Evolutionary conservation across 2,888 invertebrate species (phyloP).

Genomic region (Minunthozetes semirufus): DNA sequence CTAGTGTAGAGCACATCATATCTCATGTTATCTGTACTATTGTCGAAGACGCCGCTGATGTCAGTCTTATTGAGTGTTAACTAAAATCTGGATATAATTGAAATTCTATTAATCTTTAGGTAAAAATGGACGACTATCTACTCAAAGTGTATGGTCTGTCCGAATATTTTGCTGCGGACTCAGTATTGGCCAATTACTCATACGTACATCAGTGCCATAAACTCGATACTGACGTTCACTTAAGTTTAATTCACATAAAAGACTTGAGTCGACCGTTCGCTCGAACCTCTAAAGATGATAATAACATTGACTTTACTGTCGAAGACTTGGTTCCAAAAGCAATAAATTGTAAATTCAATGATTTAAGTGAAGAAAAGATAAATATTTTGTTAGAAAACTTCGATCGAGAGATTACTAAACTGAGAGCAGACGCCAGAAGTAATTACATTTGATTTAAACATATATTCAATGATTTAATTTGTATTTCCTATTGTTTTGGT

Average conservation of each 20-base stretch:
- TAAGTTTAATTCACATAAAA: conserved; percentile 59
- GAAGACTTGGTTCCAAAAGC: conserved; percentile 74
- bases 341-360: conserved; percentile 54
- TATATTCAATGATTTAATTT: neutral
- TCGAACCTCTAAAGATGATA: conserved; percentile 60
- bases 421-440: conserved; percentile 39
- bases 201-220: conserved; percentile 90
- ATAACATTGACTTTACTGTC: conserved; percentile 62
- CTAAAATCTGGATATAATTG: neutral
- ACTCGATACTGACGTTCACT: conserved; percentile 74
- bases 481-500: too few relatives aligned
- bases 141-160: conserved; percentile 75
- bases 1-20: conserved; percentile 49
- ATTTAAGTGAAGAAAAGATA: conserved; percentile 72
- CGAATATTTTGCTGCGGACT: conserved; percentile 78
- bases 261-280: conserved; percentile 58
- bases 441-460: neutral
- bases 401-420: conserved; percentile 48
- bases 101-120: neutral
- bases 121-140: conserved; percentile 56
- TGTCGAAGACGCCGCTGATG: conserved; percentile 45
- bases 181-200: conserved; percentile 77
- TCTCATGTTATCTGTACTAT: conserved; percentile 48
- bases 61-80: neutral
- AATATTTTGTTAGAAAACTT: conserved; percentile 72